Percentiles rank a stretch among this genome's conserved stretches.
Evolutionary conservation across 2,113 vertebrate species (phyloP).

Genomic region (Pristiophorus japonicus): DNA sequence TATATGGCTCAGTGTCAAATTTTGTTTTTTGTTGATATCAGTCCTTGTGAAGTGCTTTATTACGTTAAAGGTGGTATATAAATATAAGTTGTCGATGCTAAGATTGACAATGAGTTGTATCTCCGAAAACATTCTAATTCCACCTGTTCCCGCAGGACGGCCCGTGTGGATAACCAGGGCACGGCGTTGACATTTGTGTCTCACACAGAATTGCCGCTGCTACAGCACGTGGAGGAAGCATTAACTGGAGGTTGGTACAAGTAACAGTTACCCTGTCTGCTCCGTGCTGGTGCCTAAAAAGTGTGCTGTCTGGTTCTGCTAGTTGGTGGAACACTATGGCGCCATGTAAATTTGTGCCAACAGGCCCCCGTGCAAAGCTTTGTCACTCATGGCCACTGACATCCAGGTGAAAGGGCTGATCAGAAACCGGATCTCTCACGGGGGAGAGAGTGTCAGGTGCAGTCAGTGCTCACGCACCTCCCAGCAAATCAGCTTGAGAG

Average conservation of each 20-base stretch:
- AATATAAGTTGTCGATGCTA: neutral
- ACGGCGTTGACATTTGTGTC: slow-evolving; percentile 72
- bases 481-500: neutral
- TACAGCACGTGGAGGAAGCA: slow-evolving; percentile 64
- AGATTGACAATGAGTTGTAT: neutral
- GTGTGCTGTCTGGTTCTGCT: neutral
- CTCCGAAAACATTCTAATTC: neutral
- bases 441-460: neutral
- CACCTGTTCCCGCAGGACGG: slow-evolving; percentile 59
- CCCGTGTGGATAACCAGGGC: slow-evolving; percentile 75
- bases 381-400: neutral
- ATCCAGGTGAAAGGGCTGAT: neutral
- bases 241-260: slow-evolving; percentile 62
- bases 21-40: too few species aligned
- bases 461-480: neutral
- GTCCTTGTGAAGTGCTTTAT: too few species aligned
- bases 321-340: neutral
- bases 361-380: neutral
- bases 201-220: slow-evolving; percentile 55
- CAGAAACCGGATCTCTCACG: neutral
- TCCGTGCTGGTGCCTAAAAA: neutral
- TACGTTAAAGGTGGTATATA: too few species aligned
- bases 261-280: neutral
- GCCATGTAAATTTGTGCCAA: neutral
- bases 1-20: too few species aligned